Percentiles rank a stretch among this genome's conserved stretches.
Conservation (phyloP, 2,797 vertebrate species). For the Parambassis ranga region DNA sequence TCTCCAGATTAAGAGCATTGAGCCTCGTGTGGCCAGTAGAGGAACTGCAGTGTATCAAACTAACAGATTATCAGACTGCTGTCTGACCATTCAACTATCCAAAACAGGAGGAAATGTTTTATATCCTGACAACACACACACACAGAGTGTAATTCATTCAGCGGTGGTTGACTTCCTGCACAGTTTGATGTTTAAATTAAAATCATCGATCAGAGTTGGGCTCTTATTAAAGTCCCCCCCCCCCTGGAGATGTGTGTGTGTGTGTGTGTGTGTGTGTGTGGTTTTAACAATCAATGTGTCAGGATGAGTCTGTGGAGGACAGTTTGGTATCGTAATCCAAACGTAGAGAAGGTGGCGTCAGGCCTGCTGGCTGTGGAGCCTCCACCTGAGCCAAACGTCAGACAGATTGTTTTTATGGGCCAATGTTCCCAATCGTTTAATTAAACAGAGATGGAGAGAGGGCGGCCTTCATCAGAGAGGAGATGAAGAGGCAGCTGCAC, state of each 20-base stretch:
- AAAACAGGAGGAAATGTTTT: too few species aligned
- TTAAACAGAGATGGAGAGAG: background rate
- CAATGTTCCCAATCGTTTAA: background rate
- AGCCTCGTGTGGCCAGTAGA: too few species aligned
- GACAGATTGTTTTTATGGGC: background rate
- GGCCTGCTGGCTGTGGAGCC: accelerated
- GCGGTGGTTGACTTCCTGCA: constrained; percentile 17
- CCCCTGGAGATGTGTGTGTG: background rate
- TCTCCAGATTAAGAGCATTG: too few species aligned
- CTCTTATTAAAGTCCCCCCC: constrained; percentile 36
- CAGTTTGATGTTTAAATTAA: constrained; percentile 60
- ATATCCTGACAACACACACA: background rate
- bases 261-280: background rate
- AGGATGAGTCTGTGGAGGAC: background rate
- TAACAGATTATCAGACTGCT: too few species aligned
- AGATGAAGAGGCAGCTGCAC: background rate
- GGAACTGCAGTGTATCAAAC: too few species aligned
- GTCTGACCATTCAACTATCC: too few species aligned
- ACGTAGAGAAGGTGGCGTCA: too few species aligned
- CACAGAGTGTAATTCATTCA: background rate
- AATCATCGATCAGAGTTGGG: constrained; percentile 49
- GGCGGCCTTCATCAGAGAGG: background rate
- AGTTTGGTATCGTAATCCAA: background rate
- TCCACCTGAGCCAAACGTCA: background rate
- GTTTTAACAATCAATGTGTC: too few species aligned